Conservation (phyloP, 2,797 vertebrate genomes). For the Mormyrops boulengeri region DNA sequence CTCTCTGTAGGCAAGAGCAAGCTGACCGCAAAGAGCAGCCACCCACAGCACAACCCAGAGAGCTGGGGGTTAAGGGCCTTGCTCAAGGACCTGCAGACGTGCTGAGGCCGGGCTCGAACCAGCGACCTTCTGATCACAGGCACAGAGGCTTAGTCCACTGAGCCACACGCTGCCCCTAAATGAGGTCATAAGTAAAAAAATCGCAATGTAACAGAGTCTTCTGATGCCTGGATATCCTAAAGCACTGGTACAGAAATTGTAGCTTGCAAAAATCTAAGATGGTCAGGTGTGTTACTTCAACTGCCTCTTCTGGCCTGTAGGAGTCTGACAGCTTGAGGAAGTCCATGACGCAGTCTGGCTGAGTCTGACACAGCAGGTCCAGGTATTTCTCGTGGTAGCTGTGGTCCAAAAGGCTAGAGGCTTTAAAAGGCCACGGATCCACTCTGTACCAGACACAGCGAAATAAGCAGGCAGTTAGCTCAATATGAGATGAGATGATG, state of each 20-base stretch:
- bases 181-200: background rate
- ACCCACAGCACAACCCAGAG: too few relatives aligned
- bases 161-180: too few relatives aligned
- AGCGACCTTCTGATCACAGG: too few relatives aligned
- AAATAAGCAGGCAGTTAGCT: background rate
- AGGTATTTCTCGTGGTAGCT: conserved; percentile 17
- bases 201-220: background rate
- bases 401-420: conserved; percentile 4
- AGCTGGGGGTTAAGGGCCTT: too few relatives aligned
- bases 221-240: background rate
- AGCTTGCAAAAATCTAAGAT: background rate
- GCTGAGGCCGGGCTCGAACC: too few relatives aligned
- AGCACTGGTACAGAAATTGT: background rate
- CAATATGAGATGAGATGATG: background rate
- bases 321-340: conserved; percentile 22
- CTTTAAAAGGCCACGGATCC: conserved; percentile 25
- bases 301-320: conserved; percentile 22
- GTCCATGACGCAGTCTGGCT: background rate
- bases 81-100: too few relatives aligned
- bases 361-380: conserved; percentile 20
- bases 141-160: too few relatives aligned
- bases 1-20: too few relatives aligned
- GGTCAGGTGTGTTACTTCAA: background rate
- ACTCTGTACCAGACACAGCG: background rate
- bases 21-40: too few relatives aligned